Base-by-base conservation (phyloP, 2,113 vertebrate genomes). In the Myotis davidii region DNA sequence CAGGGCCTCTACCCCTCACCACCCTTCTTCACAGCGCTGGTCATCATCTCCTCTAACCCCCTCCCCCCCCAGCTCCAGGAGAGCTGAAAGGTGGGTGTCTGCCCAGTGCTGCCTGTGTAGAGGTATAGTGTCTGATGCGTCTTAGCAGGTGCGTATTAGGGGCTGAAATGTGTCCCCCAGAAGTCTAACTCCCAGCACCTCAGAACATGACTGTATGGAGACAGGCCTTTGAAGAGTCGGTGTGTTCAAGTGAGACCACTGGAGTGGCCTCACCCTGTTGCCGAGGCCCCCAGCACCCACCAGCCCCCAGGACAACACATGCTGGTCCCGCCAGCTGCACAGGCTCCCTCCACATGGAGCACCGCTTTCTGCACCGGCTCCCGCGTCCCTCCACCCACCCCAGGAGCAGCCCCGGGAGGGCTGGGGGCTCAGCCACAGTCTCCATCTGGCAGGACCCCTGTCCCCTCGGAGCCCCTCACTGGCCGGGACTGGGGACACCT, bases 1-100 rank as follows among this genome's bases (percentile, higher is more conserved):
- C n/a, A 5, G 9, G 0, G 11, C 18, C 32, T 18, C 23, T 25
- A 29, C 10, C 9, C 52, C 20, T 2, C 16, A 14, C 37, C 29
- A 12, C 11, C 32, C 18, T 5, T 52, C 64, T 17, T 39, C 52
- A 42, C 29, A n/a, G 4, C 17, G 21, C 37, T 54, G 14, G 14
- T 25, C 61, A 61, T n/a, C 73, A 56, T 52, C 78, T 85, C 37
- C 23, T 12, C 2, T 52, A 0, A 9, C 18, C 11, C 13, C 27
- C 34, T 61, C 13, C 23, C 32, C 37, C 29, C 27, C 37, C 37
- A 17, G 67, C 34, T 48, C 56, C 32, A 64, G 61, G 29, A 77
- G 23, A 21, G 37, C 27, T 42, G 54, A 64, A 37, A 25, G 23
- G 52, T 50, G 18, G 6, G 6, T 64, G n/a, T 52, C 79, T 64